A percentile compares a stretch with the other conserved stretches of the same genome.
phyloP scores from a whole-genome alignment of 2,888 invertebrate genomes.

The Agrochola litura region DNA sequence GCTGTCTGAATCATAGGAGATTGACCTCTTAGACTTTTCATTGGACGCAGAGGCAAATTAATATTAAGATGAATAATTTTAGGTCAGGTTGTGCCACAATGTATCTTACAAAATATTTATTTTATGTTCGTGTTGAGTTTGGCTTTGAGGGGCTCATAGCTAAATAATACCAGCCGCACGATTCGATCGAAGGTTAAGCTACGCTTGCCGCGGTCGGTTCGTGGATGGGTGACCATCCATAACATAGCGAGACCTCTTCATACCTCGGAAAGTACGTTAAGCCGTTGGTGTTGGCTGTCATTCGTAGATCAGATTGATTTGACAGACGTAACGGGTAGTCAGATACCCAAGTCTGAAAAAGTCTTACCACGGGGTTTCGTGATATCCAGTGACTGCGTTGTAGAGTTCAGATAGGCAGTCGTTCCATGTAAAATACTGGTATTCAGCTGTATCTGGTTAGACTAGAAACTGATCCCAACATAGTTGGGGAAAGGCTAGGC shows the following conservation, averaged over 20 bases:
- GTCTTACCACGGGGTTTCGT: not conserved
- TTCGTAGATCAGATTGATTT: not conserved
- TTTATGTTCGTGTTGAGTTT: not conserved
- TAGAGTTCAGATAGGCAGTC: too few relatives aligned
- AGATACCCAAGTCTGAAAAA: not conserved
- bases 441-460: too few relatives aligned
- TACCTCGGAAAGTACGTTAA: not conserved
- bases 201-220: not conserved
- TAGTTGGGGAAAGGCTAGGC: not conserved
- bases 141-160: too few relatives aligned
- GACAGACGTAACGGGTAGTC: not conserved
- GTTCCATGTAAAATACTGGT: too few relatives aligned
- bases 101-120: not conserved
- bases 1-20: constrained; percentile 56
- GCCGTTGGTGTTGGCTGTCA: not conserved
- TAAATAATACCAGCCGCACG: not conserved
- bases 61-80: not conserved
- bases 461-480: too few relatives aligned
- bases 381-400: not conserved
- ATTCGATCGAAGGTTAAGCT: not conserved
- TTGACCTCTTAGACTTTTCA: constrained; percentile 27
- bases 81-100: not conserved
- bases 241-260: too few relatives aligned
- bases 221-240: not conserved
- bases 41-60: not conserved